These are phyloP conservation scores for Pristis pectinata DNA, from an alignment of 2,797 vertebrate species.

Conservation along the genomic window DNA sequence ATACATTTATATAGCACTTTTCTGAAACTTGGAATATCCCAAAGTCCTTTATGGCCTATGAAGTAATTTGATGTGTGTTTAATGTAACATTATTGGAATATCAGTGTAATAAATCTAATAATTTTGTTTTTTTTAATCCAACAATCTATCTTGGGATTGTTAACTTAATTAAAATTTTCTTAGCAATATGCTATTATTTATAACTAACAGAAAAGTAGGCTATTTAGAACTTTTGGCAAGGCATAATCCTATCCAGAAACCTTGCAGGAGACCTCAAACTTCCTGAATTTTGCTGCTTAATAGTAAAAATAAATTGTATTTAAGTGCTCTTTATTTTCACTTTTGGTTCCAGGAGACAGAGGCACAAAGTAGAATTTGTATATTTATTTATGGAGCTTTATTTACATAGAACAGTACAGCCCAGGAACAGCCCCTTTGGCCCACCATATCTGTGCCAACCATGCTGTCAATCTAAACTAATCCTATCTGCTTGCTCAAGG, in stretches of 20 bases:
- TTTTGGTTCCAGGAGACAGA: background rate
- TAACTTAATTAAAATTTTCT: background rate
- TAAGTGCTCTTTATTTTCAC: background rate
- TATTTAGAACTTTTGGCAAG: conserved; percentile 8
- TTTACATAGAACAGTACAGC: background rate
- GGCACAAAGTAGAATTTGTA: background rate
- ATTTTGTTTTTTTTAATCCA: background rate
- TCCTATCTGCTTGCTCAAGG: no score
- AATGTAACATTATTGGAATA: background rate
- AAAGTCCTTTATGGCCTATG: background rate
- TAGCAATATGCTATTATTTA: background rate
- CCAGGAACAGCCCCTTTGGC: no score
- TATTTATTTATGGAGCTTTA: background rate
- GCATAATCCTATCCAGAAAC: background rate
- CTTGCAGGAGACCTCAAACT: background rate
- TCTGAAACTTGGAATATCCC: background rate
- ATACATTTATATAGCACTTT: background rate
- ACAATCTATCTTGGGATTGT: background rate
- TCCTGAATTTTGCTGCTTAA: background rate
- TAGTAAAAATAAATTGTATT: background rate
- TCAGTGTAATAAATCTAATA: background rate
- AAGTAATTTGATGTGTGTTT: background rate
- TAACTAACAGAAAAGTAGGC: background rate
- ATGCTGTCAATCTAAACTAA: no score
- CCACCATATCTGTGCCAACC: no score